A percentile compares a stretch with the other conserved stretches of the same genome.
These are phyloP conservation scores for Leucophenga varia DNA, from an alignment of 1,140 invertebrate genomes.

Conservation along the genomic window DNA sequence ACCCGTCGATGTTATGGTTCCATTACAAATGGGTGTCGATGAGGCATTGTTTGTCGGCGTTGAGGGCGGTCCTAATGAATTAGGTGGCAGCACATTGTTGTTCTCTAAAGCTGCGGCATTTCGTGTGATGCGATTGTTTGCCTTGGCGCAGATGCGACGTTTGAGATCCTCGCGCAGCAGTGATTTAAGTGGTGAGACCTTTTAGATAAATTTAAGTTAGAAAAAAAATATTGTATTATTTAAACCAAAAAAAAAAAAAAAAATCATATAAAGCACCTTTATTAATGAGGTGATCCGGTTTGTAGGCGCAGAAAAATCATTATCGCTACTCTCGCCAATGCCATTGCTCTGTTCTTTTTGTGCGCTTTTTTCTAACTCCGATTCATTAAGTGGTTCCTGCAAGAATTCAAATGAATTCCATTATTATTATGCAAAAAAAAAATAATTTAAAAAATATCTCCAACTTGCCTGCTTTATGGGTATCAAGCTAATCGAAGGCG, in stretches of 20 bases:
- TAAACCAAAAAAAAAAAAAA: background rate
- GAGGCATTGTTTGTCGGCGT: slow-evolving; percentile 18
- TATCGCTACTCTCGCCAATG: slow-evolving; percentile 40
- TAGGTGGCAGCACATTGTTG: slow-evolving; percentile 42
- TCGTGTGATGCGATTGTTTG: slow-evolving; percentile 57
- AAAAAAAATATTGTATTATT: background rate
- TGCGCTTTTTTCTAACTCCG: slow-evolving; percentile 21
- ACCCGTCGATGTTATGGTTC: slow-evolving; percentile 67
- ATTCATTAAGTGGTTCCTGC: slow-evolving; percentile 30
- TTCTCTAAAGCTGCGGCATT: slow-evolving; percentile 46
- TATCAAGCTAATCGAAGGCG: slow-evolving; percentile 81
- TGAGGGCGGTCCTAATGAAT: slow-evolving; percentile 21
- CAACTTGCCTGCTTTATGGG: slow-evolving; percentile 74
- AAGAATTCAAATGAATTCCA: too few relatives aligned
- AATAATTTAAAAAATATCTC: slow-evolving; percentile 1
- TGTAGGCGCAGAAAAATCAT: slow-evolving; percentile 42
- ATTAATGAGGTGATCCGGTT: slow-evolving; percentile 54
- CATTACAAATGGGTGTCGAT: slow-evolving; percentile 61
- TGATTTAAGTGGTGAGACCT: slow-evolving; percentile 82
- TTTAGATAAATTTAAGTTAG: slow-evolving; percentile 28
- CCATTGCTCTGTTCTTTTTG: slow-evolving; percentile 14
- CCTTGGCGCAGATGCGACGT: slow-evolving; percentile 69
- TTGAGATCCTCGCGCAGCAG: slow-evolving; percentile 78
- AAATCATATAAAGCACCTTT: slow-evolving; percentile 39
- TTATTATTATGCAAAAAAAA: too few relatives aligned